Base-by-base conservation (phyloP, 1,140 invertebrate species). In the Drosophila santomea region DNA sequence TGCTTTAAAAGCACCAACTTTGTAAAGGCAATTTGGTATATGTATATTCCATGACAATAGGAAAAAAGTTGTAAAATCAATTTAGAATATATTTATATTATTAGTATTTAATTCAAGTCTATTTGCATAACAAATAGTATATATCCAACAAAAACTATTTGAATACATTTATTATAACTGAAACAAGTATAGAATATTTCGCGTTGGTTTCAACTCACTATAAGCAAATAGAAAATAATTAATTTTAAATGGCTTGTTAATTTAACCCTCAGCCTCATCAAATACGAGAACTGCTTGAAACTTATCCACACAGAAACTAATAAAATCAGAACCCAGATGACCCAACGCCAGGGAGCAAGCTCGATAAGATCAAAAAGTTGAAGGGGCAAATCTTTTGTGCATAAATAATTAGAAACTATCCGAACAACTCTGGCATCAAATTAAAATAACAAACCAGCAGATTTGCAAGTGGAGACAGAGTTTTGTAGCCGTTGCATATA, bases 321-420 rank as follows among this genome's bases (percentile, higher is more conserved):
- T 36, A 20, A 23, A 32, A 23, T 15, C 12, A 28, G n/a, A 52
- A 10, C 47, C 32, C 14, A 35, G 23, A 12, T 63, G 52, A 43
- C 17, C 36, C 32, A n/a, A 23, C 50, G 32, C 15, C 10, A 1
- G 2, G 8, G 12, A 39, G 1, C 10, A 28, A 23, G n/a, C 45
- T 25, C 35, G 23, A 48, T 15, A 56, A 68, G 50, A 56, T 68
- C 28, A 2, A 11, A 3, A 48, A 41, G 36, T 36, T 41, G 6
- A 32, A 10, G 7, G 12, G 7, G 47, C 12, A 25, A 17, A 23
- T 39, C 64, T 71, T 71, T 71, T 71, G 64, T 71, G 64, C 64
- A 71, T 71, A 43, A 71, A 71, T 71, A 58, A 71, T 71, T 58
- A 71, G 51, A 71, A 71, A 58, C 67, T 71, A 71, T 58, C 67